phyloP scores from a whole-genome alignment of 2,888 invertebrate genomes.

The Leptopilina myrica region DNA sequence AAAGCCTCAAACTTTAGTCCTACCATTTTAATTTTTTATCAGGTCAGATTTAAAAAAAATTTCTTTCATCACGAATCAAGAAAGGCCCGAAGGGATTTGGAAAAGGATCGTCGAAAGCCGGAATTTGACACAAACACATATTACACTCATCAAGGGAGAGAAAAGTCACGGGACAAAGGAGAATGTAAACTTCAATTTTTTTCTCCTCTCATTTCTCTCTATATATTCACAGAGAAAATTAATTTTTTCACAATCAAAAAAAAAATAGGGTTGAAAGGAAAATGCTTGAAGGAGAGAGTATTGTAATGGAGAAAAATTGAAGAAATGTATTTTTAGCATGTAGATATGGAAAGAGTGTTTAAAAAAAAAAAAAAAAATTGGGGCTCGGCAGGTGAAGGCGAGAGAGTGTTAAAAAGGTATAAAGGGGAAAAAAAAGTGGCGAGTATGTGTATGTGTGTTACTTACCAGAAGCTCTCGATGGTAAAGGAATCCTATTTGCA shows the following conservation, averaged over 20 bases:
- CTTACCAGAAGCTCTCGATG: conserved; percentile 89
- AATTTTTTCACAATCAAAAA: conserved; percentile 10
- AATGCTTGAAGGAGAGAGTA: conserved; percentile 21
- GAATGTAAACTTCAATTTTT: not conserved
- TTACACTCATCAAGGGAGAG: not conserved
- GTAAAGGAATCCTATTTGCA: conserved; percentile 90
- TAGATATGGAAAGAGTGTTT: conserved; percentile 32
- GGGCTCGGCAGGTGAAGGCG: conserved; percentile 41
- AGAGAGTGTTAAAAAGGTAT: conserved; percentile 6
- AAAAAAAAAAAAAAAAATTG: conserved; percentile 38
- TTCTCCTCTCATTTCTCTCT: not conserved
- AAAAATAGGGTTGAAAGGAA: conserved; percentile 45
- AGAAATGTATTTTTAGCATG: not conserved
- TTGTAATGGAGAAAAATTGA: not conserved
- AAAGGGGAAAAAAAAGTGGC: conserved; percentile 45
- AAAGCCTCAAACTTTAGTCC: not conserved
- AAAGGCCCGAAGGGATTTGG: too few species aligned
- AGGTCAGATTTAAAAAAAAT: not conserved
- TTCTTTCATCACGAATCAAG: too few species aligned
- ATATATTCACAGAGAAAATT: not conserved
- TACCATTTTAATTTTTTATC: not conserved
- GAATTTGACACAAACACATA: not conserved
- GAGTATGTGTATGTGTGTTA: conserved; percentile 42
- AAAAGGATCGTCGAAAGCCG: too few species aligned
- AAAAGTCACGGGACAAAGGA: conserved; percentile 26